A percentile compares a stretch with the other conserved stretches of the same genome.
phyloP scores from a whole-genome alignment of 2,797 vertebrate species.

The Manis crassicaudata region DNA sequence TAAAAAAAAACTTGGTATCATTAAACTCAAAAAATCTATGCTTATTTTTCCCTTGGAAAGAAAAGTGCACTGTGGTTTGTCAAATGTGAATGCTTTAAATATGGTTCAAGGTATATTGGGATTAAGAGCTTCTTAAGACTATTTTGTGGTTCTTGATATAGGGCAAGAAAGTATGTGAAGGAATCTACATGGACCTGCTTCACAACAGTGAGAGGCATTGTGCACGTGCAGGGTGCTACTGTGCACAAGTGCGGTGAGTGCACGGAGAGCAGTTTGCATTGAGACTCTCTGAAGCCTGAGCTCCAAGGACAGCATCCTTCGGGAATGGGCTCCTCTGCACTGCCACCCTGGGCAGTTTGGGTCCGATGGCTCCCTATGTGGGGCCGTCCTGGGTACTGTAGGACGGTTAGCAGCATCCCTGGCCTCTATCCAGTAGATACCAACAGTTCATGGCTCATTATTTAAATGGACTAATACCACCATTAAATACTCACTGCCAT shows the following conservation, averaged over 20 bases:
- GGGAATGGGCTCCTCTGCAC: not conserved
- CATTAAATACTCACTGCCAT: too few species aligned
- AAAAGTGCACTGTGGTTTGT: slow-evolving; percentile 64
- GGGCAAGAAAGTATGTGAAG: not conserved
- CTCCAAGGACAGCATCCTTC: not conserved
- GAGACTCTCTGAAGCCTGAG: not conserved
- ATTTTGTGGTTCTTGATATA: not conserved
- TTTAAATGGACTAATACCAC: too few species aligned
- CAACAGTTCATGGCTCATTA: too few species aligned
- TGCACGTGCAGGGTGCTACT: not conserved
- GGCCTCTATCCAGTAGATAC: not conserved
- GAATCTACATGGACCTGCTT: not conserved
- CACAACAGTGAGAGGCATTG: not conserved
- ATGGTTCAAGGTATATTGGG: slow-evolving; percentile 65
- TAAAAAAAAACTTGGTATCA: slow-evolving; percentile 61
- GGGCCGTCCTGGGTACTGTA: not conserved
- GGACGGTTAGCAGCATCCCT: not conserved
- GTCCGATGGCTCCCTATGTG: not conserved
- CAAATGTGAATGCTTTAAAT: slow-evolving; percentile 67
- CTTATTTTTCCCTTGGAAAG: slow-evolving; percentile 72
- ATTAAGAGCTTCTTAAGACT: slow-evolving; percentile 33
- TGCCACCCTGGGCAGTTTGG: not conserved
- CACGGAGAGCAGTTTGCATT: not conserved
- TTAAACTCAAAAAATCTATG: slow-evolving; percentile 78
- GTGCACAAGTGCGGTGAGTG: not conserved